Evolutionary conservation across 2,797 vertebrate genomes (phyloP), one percentile per base, ranked within the genome.

Genomic region (Malacoraja senta): DNA sequence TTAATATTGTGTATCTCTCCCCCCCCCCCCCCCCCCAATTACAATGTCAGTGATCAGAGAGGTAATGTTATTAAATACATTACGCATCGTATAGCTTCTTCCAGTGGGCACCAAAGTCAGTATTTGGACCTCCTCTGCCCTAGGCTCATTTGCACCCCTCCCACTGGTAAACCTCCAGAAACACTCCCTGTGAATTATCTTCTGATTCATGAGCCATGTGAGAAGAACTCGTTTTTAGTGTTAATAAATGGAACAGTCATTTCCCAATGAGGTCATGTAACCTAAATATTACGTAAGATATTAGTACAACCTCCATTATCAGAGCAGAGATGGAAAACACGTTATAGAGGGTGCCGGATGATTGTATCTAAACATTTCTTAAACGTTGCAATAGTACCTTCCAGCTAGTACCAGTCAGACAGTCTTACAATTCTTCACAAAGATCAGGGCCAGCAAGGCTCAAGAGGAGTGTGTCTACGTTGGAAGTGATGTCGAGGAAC

Each of bases 11-110:
- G 53, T 24, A 26, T 84, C 58, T 61, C 26, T 53, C 0, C 12
- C 4, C 15, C 26, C 0, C 0, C 1, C n/a, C 0, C 12, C 4
- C 15, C 26, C 0, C 0, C 1, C n/a, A 17, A 3, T 21, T 29
- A 84, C 61, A 32, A n/a, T 8, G 68, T 19, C n/a, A 68, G 58
- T 13, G 26, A 63, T 58, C 29, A 29, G 84, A 35, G 63, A 35
- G 17, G 29, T 19, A 63, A 24, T 68, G 19, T 68, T 68, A 35
- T 32, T 88, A 88, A 68, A 0, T n/a, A 0, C 17, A 29, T 44
- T 32, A 8, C 9, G 17, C 10, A 19, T 19, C 68, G 0, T 68
- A 32, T 29, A 32, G 9, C 7, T 32, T 88, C 2, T 35, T 65
- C 61, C 17, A 68, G 58, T 32, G 24, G n/a, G n/a, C 8, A 63